Evolutionary conservation across 2,888 invertebrate species (phyloP).

Genomic region (Coenonympha arcania): DNA sequence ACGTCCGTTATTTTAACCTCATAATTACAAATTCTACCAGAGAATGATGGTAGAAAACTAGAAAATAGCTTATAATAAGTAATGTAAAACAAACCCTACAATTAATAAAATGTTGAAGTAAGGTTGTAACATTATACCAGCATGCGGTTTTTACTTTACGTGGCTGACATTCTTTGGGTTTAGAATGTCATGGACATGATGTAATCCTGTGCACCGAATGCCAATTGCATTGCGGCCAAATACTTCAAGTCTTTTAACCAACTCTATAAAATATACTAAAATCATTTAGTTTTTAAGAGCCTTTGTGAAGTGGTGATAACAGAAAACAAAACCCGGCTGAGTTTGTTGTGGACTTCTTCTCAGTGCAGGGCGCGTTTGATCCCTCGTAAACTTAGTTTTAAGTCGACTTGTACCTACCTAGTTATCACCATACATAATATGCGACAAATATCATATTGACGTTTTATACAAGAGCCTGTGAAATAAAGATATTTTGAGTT

Average conservation of each 20-base stretch:
- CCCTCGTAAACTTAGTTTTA: no score
- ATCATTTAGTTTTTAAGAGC: no score
- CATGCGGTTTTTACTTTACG: conserved; percentile 6
- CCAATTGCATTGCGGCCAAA: not conserved
- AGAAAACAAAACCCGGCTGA: no score
- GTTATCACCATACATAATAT: no score
- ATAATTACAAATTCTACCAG: not conserved
- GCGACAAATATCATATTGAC: no score
- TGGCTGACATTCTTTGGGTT: conserved; percentile 6
- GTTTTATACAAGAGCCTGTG: no score
- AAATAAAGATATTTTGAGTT: no score
- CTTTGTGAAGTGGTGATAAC: no score
- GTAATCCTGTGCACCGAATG: conserved; percentile 4
- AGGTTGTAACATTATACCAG: conserved; percentile 8
- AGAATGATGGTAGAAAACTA: not conserved
- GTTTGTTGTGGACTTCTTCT: no score
- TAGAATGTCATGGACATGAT: not conserved
- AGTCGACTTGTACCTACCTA: no score
- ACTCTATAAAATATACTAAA: not conserved
- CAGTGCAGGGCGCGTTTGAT: no score
- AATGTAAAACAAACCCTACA: not conserved
- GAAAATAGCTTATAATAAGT: not conserved
- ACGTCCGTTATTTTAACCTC: conserved; percentile 5
- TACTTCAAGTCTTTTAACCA: not conserved
- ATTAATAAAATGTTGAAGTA: not conserved